Evolutionary conservation across 2,888 invertebrate genomes (phyloP), one percentile per base, ranked within the genome.

Genomic region (Cephus spinipes): DNA sequence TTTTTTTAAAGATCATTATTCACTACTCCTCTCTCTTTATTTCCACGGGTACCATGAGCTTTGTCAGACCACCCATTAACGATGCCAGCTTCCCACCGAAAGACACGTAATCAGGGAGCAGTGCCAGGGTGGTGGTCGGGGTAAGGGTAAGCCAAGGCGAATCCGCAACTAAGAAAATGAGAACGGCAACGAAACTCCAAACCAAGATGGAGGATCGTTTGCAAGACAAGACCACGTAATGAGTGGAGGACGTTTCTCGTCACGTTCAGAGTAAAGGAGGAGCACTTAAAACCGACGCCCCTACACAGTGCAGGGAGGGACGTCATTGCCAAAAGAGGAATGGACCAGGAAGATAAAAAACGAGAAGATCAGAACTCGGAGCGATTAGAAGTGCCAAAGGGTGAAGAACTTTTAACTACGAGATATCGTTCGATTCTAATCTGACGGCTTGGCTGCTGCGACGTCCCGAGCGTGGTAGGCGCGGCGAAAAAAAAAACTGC

Each of bases 181-280:
- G 23, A 55, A 55, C 23, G 23, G 23, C 9, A 55, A 55, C 55
- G 55, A 55, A 55, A 55, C 55, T 55, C 23, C 55, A 6, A 23
- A 55, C 55, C 23, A 23, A 55, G 55, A 71, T 71, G 80, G 76
- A 81, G 81, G 82, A 85, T 85, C 83, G 83, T 85, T 86, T 85
- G 77, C 86, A 83, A 86, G 87, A 90, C 89, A 89, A 90, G 89
- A 84, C 84, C 79, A 83, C 78, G 80, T 90, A 90, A 90, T 87
- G 89, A 90, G 83, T 86, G 83, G 83, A 89, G 86, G 84, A 85
- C 85, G 83, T 85, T 86, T 85, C 84, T 87, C 82, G 88, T 90
- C 90, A 90, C 90, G 90, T 89, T 83, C 82, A 81, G 79, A 68
- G 32, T 6, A 1, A n/a, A 23, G 32, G 71, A 71, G 31, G 71